A percentile compares a stretch with the other conserved stretches of the same genome.
These are phyloP conservation scores for Operophtera brumata DNA, from an alignment of 2,888 invertebrate genomes.

Conservation along the genomic window DNA sequence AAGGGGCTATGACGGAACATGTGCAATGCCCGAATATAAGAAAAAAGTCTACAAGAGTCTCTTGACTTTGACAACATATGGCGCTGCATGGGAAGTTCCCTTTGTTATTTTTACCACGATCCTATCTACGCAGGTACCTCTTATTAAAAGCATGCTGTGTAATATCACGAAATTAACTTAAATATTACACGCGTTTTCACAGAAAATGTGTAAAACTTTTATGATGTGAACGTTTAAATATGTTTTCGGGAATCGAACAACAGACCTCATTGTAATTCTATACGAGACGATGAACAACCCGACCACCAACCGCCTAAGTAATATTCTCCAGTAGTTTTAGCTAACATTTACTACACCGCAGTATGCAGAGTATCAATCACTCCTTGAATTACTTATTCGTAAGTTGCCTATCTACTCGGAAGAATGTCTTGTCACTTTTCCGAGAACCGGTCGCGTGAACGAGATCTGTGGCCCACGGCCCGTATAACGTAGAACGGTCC, in stretches of 20 bases:
- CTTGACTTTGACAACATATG: slow-evolving; percentile 62
- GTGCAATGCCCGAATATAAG: slow-evolving; percentile 38
- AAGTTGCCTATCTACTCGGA: slow-evolving; percentile 42
- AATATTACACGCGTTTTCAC: slow-evolving; percentile 2
- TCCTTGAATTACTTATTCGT: slow-evolving; percentile 33
- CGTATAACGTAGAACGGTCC: slow-evolving; percentile 27
- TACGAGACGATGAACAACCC: slow-evolving; percentile 31
- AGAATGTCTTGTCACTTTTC: slow-evolving; percentile 67
- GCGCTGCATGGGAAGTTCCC: slow-evolving; percentile 49
- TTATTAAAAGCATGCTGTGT: slow-evolving; percentile 15
- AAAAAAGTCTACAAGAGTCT: slow-evolving; percentile 38
- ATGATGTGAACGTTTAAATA: slow-evolving; percentile 23
- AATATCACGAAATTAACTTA: background rate
- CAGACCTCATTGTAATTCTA: slow-evolving; percentile 42
- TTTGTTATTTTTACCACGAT: slow-evolving; percentile 55
- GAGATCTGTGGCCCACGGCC: slow-evolving; percentile 42
- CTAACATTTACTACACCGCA: background rate
- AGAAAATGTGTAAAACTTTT: slow-evolving; percentile 8
- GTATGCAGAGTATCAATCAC: slow-evolving; percentile 21
- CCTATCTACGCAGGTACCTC: slow-evolving; percentile 28
- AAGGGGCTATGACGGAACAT: slow-evolving; percentile 35
- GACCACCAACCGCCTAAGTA: slow-evolving; percentile 30
- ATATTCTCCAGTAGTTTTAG: slow-evolving; percentile 3
- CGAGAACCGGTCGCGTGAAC: slow-evolving; percentile 63
- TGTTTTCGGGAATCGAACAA: slow-evolving; percentile 43